Percentiles rank a stretch among this genome's conserved stretches.
Evolutionary conservation across 1,140 invertebrate species (phyloP).

Genomic region (Drosophila arawakana): DNA sequence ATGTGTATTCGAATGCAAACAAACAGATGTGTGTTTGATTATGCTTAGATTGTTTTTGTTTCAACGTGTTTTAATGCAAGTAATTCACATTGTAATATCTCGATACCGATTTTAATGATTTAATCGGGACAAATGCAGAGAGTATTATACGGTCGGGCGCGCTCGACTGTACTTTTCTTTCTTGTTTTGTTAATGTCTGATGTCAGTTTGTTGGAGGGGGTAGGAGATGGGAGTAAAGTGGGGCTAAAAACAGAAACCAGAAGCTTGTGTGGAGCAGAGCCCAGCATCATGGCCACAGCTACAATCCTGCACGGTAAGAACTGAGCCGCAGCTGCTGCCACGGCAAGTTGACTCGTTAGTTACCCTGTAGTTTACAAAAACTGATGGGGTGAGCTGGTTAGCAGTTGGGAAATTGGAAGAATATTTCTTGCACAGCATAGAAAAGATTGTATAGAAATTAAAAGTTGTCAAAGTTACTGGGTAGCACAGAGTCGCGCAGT

Average conservation of each 20-base stretch:
- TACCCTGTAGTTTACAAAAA: background rate
- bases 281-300: constrained; percentile 13
- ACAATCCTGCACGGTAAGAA: constrained; percentile 27
- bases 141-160: too few relatives aligned
- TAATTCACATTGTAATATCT: too few relatives aligned
- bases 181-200: constrained; percentile 62
- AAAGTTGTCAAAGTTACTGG: constrained; percentile 4
- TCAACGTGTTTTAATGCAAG: too few relatives aligned
- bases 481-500: background rate
- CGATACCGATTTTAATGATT: too few relatives aligned
- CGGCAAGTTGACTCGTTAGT: constrained; percentile 40
- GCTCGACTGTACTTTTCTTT: too few relatives aligned
- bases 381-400: background rate
- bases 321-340: constrained; percentile 41
- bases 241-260: constrained; percentile 2
- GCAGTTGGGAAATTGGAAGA: too few relatives aligned
- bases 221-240: background rate
- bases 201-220: background rate
- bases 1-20: too few relatives aligned
- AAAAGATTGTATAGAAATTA: too few relatives aligned
- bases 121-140: too few relatives aligned
- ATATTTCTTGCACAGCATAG: too few relatives aligned
- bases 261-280: background rate
- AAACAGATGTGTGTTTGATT: too few relatives aligned
- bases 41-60: too few relatives aligned